phyloP scores from a whole-genome alignment of 2,797 vertebrate species.

The Bradypodion pumilum region DNA sequence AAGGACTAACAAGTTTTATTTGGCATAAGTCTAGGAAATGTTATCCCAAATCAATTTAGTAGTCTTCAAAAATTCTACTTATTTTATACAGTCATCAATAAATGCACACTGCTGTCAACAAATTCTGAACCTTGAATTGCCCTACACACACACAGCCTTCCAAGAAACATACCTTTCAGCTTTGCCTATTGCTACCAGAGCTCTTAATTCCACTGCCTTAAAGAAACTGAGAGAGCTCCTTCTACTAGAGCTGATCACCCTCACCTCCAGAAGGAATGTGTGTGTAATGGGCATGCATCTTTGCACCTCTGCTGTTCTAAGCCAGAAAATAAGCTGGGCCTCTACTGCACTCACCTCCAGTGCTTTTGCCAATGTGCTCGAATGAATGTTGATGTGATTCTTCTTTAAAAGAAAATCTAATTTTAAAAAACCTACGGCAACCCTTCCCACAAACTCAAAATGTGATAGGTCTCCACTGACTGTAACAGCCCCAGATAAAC shows the following conservation, averaged over 20 bases:
- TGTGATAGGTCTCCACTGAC: slow-evolving; percentile 43
- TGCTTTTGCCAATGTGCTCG: slow-evolving; percentile 50
- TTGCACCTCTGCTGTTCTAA: slow-evolving; percentile 57
- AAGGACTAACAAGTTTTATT: too few species aligned
- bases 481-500: slow-evolving; percentile 63
- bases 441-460: slow-evolving; percentile 43
- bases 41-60: too few species aligned
- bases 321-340: slow-evolving; percentile 42
- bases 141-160: slow-evolving; percentile 36
- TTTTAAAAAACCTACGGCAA: slow-evolving; percentile 21
- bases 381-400: slow-evolving; percentile 59
- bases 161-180: slow-evolving; percentile 9
- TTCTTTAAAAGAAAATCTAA: neutral
- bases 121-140: slow-evolving; percentile 39
- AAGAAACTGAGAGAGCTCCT: slow-evolving; percentile 50
- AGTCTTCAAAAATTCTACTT: neutral
- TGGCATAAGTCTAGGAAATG: too few species aligned
- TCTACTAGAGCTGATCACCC: slow-evolving; percentile 53
- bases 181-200: slow-evolving; percentile 41
- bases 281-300: slow-evolving; percentile 32
- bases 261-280: slow-evolving; percentile 27
- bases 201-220: slow-evolving; percentile 58
- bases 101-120: slow-evolving; percentile 27
- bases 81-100: neutral
- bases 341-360: neutral